A percentile compares a stretch with the other conserved stretches of the same genome.
Conservation (phyloP, 2,888 invertebrate genomes). For the Melanophora roralis region DNA sequence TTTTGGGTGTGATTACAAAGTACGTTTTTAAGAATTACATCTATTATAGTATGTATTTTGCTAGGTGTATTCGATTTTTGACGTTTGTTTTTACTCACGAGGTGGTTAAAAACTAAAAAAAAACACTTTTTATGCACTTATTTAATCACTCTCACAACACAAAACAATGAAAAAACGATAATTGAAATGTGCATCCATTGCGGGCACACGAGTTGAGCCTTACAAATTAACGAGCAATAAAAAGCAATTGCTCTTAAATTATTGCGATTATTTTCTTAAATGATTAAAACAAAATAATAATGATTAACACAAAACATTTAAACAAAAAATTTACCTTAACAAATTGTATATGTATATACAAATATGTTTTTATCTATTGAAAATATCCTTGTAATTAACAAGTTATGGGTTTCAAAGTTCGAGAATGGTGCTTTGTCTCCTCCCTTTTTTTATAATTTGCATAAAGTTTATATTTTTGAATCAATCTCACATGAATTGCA, state of each 20-base stretch:
- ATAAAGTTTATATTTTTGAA: not conserved
- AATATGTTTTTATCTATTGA: not conserved
- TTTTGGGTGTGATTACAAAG: no score
- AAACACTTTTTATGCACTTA: not conserved
- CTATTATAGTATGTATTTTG: no score
- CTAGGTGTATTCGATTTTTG: constrained; percentile 33
- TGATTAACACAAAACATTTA: not conserved
- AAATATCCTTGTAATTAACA: constrained; percentile 54
- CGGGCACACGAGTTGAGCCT: constrained; percentile 3
- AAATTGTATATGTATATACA: constrained; percentile 29
- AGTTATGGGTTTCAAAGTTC: constrained; percentile 58
- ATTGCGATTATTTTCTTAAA: not conserved
- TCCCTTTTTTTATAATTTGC: constrained; percentile 15
- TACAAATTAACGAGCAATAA: constrained; percentile 18
- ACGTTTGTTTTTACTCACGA: constrained; percentile 37
- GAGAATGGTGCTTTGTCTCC: constrained; percentile 46
- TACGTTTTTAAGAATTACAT: no score
- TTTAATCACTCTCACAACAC: constrained; percentile 4
- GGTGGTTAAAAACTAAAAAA: not conserved
- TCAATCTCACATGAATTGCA: not conserved
- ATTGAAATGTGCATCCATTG: constrained; percentile 54
- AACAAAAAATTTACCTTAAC: constrained; percentile 18
- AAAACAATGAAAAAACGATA: constrained; percentile 51
- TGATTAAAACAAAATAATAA: constrained; percentile 3
- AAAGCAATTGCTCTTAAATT: not conserved